phyloP scores from a whole-genome alignment of 2,113 vertebrate species.

The Lepisosteus oculatus region DNA sequence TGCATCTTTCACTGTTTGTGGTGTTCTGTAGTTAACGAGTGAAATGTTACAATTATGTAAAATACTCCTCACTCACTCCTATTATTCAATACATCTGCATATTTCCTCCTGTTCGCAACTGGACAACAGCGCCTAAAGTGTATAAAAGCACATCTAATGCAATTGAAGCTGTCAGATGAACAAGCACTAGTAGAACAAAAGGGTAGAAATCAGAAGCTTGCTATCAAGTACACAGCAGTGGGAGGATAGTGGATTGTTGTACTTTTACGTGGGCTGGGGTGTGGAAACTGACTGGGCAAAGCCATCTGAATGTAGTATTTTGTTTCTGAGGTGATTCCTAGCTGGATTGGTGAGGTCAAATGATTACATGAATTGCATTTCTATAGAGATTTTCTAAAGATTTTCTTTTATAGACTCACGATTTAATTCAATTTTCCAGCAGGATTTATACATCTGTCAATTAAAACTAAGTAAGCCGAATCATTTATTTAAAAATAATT shows the following conservation, averaged over 20 bases:
- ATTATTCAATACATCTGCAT: no score
- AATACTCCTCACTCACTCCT: neutral
- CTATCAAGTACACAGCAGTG: neutral
- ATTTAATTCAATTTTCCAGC: no score
- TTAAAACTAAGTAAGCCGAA: no score
- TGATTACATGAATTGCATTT: no score
- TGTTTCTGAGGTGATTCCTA: no score
- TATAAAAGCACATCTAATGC: slow-evolving; percentile 5
- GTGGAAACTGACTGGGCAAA: neutral
- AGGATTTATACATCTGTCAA: no score
- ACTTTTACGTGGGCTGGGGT: neutral
- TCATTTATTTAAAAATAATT: no score
- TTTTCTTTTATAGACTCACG: no score
- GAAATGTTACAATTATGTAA: slow-evolving; percentile 11
- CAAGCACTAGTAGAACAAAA: slow-evolving; percentile 7
- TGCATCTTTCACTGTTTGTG: neutral
- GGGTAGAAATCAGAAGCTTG: neutral
- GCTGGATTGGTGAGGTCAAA: no score
- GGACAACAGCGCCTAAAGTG: neutral
- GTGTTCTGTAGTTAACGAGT: slow-evolving; percentile 1
- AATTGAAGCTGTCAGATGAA: slow-evolving; percentile 3
- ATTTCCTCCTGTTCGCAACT: neutral
- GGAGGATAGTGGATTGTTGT: slow-evolving; percentile 3
- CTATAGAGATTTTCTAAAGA: no score
- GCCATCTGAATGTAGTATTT: neutral